A percentile compares a stretch with the other conserved stretches of the same genome.
Conservation (phyloP, 2,113 vertebrate species). For the Meles meles region DNA sequence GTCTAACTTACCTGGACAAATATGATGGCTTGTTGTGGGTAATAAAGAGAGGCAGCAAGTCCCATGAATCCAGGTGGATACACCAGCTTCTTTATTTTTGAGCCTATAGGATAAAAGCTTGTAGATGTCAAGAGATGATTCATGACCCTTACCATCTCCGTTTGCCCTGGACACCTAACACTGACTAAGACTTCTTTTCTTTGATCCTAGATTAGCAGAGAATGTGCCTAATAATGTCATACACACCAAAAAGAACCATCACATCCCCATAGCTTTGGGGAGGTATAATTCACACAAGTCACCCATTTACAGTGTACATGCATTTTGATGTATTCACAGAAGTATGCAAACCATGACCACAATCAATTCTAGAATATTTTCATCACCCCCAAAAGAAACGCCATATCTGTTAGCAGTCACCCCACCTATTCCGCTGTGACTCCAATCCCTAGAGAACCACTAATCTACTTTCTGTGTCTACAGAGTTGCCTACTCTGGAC, state of each 20-base stretch:
- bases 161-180: neutral
- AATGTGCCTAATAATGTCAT: neutral
- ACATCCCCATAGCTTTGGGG: neutral
- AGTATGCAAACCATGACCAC: neutral
- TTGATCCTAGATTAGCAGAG: neutral
- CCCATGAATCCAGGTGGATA: constrained; percentile 90
- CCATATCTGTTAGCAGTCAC: neutral
- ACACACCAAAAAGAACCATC: neutral
- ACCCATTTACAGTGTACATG: neutral
- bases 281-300: constrained; percentile 11
- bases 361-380: constrained; percentile 4
- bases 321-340: neutral
- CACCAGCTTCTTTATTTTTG: constrained; percentile 89
- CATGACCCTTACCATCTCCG: constrained; percentile 22
- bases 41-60: constrained; percentile 91
- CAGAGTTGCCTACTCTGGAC: neutral
- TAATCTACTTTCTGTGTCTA: neutral
- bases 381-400: constrained; percentile 17
- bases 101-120: constrained; percentile 84
- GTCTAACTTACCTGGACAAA: constrained; percentile 87
- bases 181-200: neutral
- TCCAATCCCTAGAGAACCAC: neutral
- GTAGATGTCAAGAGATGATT: constrained; percentile 17
- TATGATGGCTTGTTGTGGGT: constrained; percentile 90
- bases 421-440: neutral